These are phyloP conservation scores for Ametastegia equiseti DNA, from an alignment of 2,888 invertebrate genomes.

Conservation along the genomic window DNA sequence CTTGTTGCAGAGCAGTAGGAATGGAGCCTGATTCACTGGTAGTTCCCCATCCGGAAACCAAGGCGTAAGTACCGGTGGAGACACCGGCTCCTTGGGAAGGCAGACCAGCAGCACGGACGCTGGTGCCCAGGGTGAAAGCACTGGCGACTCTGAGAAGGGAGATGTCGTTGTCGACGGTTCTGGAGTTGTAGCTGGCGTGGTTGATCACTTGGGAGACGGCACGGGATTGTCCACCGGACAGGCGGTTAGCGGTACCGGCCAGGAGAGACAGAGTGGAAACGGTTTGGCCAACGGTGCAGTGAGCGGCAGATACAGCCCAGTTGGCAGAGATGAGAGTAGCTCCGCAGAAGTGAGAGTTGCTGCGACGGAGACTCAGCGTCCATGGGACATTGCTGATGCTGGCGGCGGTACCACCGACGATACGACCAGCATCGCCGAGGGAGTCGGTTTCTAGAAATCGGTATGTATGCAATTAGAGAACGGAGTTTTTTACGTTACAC, in stretches of 20 bases:
- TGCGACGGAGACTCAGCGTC: slow-evolving; percentile 42
- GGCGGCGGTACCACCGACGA: slow-evolving; percentile 51
- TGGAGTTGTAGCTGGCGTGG: slow-evolving; percentile 49
- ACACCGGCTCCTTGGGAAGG: slow-evolving; percentile 17
- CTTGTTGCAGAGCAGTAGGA: slow-evolving; percentile 4
- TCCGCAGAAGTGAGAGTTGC: slow-evolving; percentile 30
- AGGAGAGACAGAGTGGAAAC: slow-evolving; percentile 20
- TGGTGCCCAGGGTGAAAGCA: slow-evolving; percentile 12
- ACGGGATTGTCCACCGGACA: slow-evolving; percentile 51
- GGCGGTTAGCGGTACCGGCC: slow-evolving; percentile 50
- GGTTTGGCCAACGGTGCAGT: slow-evolving; percentile 5
- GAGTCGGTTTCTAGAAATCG: background rate
- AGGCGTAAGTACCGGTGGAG: slow-evolving; percentile 13
- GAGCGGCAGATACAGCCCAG: slow-evolving; percentile 44
- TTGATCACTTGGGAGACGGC: slow-evolving; percentile 44
- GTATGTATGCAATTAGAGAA: background rate
- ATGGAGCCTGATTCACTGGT: background rate
- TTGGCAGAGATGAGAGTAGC: slow-evolving; percentile 26
- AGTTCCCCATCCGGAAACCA: slow-evolving; percentile 44
- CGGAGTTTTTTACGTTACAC: background rate
- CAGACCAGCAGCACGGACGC: background rate
- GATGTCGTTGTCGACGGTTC: slow-evolving; percentile 52
- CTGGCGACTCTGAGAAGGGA: slow-evolving; percentile 49
- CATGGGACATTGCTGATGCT: slow-evolving; percentile 49
- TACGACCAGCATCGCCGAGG: background rate